Evolutionary conservation across 2,888 invertebrate species (phyloP), one percentile per base, ranked within the genome.

Genomic region (Drosophila anomelani): DNA sequence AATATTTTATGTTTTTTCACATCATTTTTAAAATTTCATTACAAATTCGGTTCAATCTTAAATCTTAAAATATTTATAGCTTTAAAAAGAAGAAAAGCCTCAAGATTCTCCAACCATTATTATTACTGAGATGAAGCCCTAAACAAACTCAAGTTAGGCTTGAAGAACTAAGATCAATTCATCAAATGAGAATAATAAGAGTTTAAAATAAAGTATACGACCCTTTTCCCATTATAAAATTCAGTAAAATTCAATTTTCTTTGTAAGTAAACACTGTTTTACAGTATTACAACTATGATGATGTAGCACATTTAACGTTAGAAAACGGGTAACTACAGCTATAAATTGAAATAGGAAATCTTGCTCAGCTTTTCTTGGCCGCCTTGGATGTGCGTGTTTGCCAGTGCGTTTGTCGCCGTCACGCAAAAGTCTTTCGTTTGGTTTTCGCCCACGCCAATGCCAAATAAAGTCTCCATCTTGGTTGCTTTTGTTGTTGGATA

Each of bases 361-460:
- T 39, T 17, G 23, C 46, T 23, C 38, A 20, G 46, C 20, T 44
- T 15, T 20, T 39, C 53, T 53, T n/a, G 8, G 12, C 23, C 46
- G 23, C 26, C 39, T 41, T 55, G 29, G 29, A 20, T 57, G 57
- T 44, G 46, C 10, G 17, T 32, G 36, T 17, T 9, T 34, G 54
- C n/a, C n/a, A 15, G 56, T 58, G 57, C 71, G 58, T 70, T 49
- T 70, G 58, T 69, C 68, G 68, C 70, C 17, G 68, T 72, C 72
- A 74, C 72, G 72, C 75, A 71, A 67, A 67, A 74, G 64, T 68
- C 56, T 69, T 55, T 67, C 67, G 67, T 47, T 67, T 44, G 54
- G 38, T 29, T 36, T 53, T 56, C 67, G 47, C 68, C 67, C 67
- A 67, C 68, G 47, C 56, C 64, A 63, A 51, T 74, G 47, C 74